These are phyloP conservation scores for Drosophila tristis DNA, from an alignment of 1,140 invertebrate species.

Conservation along the genomic window DNA sequence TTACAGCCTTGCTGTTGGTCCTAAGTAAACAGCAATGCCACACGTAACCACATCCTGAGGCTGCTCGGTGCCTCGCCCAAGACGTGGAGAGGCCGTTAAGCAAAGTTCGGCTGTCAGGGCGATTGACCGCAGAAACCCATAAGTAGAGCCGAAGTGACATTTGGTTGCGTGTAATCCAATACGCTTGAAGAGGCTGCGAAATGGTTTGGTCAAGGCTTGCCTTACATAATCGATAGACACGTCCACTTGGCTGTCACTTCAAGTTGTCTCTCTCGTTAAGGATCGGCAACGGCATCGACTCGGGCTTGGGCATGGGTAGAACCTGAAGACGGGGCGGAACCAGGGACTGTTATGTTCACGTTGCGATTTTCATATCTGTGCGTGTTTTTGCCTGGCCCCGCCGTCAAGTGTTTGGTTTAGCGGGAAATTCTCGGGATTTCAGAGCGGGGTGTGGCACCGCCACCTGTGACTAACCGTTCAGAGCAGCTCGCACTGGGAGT, in stretches of 20 bases:
- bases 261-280: neutral
- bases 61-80: neutral
- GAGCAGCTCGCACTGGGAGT: neutral
- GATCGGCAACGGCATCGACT: constrained; percentile 1
- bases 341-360: constrained; percentile 29
- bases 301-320: neutral
- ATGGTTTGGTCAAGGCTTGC: constrained; percentile 57
- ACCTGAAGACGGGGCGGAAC: constrained; percentile 26
- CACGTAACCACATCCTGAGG: constrained; percentile 64
- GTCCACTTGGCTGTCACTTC: constrained; percentile 19
- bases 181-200: constrained; percentile 69
- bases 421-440: constrained; percentile 54
- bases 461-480: constrained; percentile 60
- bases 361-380: constrained; percentile 60
- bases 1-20: constrained; percentile 3
- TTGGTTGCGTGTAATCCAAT: constrained; percentile 62
- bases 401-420: constrained; percentile 67
- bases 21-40: constrained; percentile 50
- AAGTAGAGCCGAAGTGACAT: constrained; percentile 54
- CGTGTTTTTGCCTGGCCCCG: neutral
- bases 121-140: constrained; percentile 63
- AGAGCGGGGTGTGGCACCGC: constrained; percentile 47
- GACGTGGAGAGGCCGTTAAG: constrained; percentile 59
- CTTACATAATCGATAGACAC: constrained; percentile 66
- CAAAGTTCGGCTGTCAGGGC: constrained; percentile 60